phyloP scores from a whole-genome alignment of 2,113 vertebrate genomes.

The Xenotilapia longispinis region DNA sequence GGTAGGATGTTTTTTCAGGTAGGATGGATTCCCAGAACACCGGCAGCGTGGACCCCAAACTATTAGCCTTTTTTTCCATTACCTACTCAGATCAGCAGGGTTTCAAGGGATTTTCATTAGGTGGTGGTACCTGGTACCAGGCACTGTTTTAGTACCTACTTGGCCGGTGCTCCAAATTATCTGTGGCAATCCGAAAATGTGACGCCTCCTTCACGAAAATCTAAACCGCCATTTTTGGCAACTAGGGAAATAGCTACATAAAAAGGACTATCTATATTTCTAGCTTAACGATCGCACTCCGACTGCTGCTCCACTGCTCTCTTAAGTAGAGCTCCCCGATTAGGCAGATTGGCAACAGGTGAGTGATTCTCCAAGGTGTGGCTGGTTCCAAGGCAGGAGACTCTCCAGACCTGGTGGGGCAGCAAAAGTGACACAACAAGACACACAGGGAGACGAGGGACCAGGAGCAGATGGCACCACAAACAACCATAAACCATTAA shows the following conservation, averaged over 20 bases:
- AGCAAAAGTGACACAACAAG: neutral
- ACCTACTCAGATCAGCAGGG: neutral
- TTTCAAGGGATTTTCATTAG: neutral
- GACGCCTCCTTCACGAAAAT: neutral
- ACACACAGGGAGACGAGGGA: neutral
- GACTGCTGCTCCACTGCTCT: neutral
- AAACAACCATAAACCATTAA: neutral
- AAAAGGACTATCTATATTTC: neutral
- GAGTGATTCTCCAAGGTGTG: neutral
- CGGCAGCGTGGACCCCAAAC: neutral
- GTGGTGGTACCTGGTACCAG: neutral
- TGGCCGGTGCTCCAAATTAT: neutral
- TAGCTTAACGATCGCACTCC: neutral
- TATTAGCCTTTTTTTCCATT: neutral
- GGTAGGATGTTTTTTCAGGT: neutral
- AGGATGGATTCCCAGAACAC: neutral
- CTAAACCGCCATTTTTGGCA: neutral
- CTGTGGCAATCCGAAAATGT: neutral
- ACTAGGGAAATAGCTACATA: neutral
- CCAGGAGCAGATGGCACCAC: neutral
- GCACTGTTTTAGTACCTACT: neutral
- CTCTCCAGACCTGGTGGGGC: neutral
- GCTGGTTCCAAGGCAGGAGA: neutral
- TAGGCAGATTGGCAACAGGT: neutral
- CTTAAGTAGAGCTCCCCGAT: neutral